Base-by-base conservation (phyloP, 1,140 invertebrate species). In the Sweltsa coloradensis region DNA sequence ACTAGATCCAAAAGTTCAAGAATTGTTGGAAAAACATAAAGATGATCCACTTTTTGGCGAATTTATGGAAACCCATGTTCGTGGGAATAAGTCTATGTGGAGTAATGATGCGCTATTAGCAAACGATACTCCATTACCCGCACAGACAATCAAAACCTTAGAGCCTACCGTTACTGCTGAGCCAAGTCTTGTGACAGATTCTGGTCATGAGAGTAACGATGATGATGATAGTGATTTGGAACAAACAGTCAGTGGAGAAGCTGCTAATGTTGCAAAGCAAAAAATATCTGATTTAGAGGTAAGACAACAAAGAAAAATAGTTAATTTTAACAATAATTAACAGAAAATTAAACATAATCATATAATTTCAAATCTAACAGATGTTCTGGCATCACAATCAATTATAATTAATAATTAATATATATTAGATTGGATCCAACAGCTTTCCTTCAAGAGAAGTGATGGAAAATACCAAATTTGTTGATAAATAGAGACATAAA, bases 31-130 rank as follows among this genome's bases (percentile, higher is more conserved):
- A 63, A 78, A 78, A 59, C 78, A 90, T 54, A 84, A 86, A 69
- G 76, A 88, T 71, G 90, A 96, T 74, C 85, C 89, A 21, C 63
- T 87, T 45, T 95, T 96, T 69, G 66, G 75, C 51, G 89, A 95
- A 64, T 97, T 91, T 68, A 66, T 95, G 55, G 75, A 88, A 67
- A 74, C 78, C 37, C 87, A 94, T 65, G 61, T 74, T 31, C 72
- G 51, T 50, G 70, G 65, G 60, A 69, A 67, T 26, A 74, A 74
- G 65, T 73, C 72, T 42, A 53, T 77, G 5, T 88, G 83, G 83
- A 75, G 72, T 26, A 85, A 89, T 65, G 81, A 86, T 57, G 64
- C 70, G 21, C 53, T 54, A 27, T 22, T 22, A 24, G n/a, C n/a
- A n/a, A n/a, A n/a, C n/a, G n/a, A n/a, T n/a, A n/a, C n/a, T n/a